Evolutionary conservation across 2,113 vertebrate species (phyloP).

Genomic region (Corythoichthys haematopterus): DNA sequence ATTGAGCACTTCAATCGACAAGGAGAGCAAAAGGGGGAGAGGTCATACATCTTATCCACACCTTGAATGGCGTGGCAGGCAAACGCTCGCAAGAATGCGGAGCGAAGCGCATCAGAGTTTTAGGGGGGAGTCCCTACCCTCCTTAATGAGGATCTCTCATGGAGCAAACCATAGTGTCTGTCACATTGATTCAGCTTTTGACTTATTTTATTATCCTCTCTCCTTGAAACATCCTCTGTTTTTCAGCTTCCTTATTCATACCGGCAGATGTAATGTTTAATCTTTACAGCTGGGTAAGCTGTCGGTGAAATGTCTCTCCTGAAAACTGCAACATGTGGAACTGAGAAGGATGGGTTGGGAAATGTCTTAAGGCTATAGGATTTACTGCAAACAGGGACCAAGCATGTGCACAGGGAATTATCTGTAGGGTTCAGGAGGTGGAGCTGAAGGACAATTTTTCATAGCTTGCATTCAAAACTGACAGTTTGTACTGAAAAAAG

Average conservation of each 20-base stretch:
- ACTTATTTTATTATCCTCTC: constrained; percentile 43
- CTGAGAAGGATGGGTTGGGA: constrained; percentile 7
- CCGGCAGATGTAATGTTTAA: constrained; percentile 53
- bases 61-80: constrained; percentile 65
- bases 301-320: constrained; percentile 45
- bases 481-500: not conserved
- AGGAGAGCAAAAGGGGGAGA: constrained; percentile 48
- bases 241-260: constrained; percentile 26
- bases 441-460: not conserved
- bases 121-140: constrained; percentile 17
- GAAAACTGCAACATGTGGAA: constrained; percentile 25
- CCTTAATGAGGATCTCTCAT: constrained; percentile 66
- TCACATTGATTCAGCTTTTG: constrained; percentile 50
- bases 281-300: constrained; percentile 58
- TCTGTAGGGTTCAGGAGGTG: not conserved
- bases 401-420: not conserved
- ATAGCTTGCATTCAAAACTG: not conserved
- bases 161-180: constrained; percentile 44
- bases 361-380: not conserved
- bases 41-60: constrained; percentile 71
- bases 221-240: constrained; percentile 20
- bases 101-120: constrained; percentile 9
- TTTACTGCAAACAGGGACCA: not conserved
- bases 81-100: constrained; percentile 65
- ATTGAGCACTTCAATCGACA: constrained; percentile 61